Conservation (phyloP, 1,140 invertebrate species). For the Drosophila punjabiensis region DNA sequence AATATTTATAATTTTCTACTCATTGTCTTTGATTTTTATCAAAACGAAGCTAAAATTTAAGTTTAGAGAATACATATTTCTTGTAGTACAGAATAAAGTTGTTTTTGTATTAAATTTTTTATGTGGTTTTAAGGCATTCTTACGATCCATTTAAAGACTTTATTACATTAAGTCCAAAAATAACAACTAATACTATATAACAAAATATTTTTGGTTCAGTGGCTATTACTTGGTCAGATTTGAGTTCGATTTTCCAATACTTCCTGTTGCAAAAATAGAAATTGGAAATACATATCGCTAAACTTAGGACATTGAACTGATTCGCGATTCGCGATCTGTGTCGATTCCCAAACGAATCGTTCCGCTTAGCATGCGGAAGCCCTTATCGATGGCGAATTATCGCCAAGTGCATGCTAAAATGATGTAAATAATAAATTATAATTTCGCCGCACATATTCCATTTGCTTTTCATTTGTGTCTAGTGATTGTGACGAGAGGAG, state of each 20-base stretch:
- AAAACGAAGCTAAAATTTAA: too few species aligned
- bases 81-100: not conserved
- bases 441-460: constrained; percentile 20
- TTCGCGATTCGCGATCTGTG: constrained; percentile 3
- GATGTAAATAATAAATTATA: constrained; percentile 38
- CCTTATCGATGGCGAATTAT: constrained; percentile 32
- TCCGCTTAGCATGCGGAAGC: constrained; percentile 35
- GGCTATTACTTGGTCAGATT: too few species aligned
- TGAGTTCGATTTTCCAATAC: not conserved
- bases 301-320: constrained; percentile 34
- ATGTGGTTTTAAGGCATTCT: not conserved
- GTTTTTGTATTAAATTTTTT: not conserved
- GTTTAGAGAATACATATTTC: too few species aligned
- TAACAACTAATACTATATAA: too few species aligned
- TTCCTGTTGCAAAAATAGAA: not conserved
- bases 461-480: constrained; percentile 30
- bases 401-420: constrained; percentile 17
- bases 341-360: constrained; percentile 15
- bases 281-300: not conserved
- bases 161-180: not conserved
- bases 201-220: too few species aligned
- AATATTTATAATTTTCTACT: too few species aligned
- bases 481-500: constrained; percentile 53
- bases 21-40: too few species aligned
- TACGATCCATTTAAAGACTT: not conserved